Evolutionary conservation across 1,140 invertebrate species (phyloP).

Genomic region (Charaxes varanes): DNA sequence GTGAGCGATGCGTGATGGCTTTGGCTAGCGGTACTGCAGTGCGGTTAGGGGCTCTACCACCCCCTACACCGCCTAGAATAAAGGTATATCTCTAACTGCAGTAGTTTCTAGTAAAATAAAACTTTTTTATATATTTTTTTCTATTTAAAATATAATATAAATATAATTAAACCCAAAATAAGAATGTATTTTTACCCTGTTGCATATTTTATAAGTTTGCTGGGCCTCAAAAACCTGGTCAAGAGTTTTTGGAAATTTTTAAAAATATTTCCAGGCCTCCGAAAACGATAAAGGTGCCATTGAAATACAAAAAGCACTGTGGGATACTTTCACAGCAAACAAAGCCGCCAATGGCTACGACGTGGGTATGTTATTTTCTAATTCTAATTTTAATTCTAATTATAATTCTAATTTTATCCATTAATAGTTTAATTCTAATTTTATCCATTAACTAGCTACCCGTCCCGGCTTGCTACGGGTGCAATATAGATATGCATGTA

Average conservation of each 20-base stretch:
- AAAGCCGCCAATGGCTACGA: slow-evolving; percentile 55
- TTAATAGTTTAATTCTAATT: too few relatives aligned
- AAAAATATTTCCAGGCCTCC: slow-evolving; percentile 37
- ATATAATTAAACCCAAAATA: too few relatives aligned
- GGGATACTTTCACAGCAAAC: slow-evolving; percentile 56
- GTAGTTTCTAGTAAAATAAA: too few relatives aligned
- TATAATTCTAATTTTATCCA: too few relatives aligned
- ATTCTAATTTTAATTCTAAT: too few relatives aligned
- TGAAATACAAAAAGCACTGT: slow-evolving; percentile 56
- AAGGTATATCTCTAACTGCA: slow-evolving; percentile 43
- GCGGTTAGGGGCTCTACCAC: slow-evolving; percentile 84
- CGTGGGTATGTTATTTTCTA: slow-evolving; percentile 36
- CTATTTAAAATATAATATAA: neutral
- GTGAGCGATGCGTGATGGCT: slow-evolving; percentile 90
- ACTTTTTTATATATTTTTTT: neutral
- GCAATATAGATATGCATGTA: too few relatives aligned
- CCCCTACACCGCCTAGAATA: slow-evolving; percentile 45
- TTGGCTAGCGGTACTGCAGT: slow-evolving; percentile 92
- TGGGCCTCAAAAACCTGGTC: too few relatives aligned
- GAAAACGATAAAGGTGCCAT: slow-evolving; percentile 60
- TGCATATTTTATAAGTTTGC: too few relatives aligned
- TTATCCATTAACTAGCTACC: too few relatives aligned
- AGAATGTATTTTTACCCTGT: slow-evolving; percentile 5
- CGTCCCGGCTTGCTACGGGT: too few relatives aligned
- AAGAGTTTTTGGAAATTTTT: too few relatives aligned